Percentiles rank a stretch among this genome's conserved stretches.
phyloP scores from a whole-genome alignment of 2,113 vertebrate species.

The Scopus umbretta region DNA sequence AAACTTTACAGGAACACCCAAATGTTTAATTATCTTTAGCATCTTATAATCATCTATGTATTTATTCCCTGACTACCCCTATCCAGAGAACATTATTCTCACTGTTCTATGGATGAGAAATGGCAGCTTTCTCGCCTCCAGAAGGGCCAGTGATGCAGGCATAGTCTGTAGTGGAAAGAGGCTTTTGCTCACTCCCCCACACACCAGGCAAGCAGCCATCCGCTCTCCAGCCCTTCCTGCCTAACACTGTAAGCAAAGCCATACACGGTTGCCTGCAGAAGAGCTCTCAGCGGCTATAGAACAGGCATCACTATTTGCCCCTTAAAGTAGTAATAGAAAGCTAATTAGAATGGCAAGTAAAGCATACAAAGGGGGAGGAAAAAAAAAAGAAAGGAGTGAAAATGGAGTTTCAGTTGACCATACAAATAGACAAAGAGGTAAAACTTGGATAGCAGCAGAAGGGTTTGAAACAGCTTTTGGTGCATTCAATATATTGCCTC shows the following conservation, averaged over 20 bases:
- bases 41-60: background rate
- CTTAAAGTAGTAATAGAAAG: constrained; percentile 9
- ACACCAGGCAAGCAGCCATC: background rate
- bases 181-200: background rate
- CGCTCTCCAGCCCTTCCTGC: background rate
- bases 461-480: background rate
- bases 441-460: constrained; percentile 5
- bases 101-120: background rate
- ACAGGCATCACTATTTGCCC: background rate
- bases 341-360: constrained; percentile 33
- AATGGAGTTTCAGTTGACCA: background rate
- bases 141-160: background rate
- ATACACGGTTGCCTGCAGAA: background rate
- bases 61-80: background rate
- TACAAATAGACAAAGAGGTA: constrained; percentile 19
- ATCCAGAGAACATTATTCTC: background rate
- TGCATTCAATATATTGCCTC: background rate
- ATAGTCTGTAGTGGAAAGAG: background rate
- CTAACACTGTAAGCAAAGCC: background rate
- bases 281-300: background rate
- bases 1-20: background rate
- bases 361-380: background rate
- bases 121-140: background rate
- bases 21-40: background rate
- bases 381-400: background rate